Evolutionary conservation across 2,888 invertebrate genomes (phyloP).

Genomic region (Toxonevra muliebris): DNA sequence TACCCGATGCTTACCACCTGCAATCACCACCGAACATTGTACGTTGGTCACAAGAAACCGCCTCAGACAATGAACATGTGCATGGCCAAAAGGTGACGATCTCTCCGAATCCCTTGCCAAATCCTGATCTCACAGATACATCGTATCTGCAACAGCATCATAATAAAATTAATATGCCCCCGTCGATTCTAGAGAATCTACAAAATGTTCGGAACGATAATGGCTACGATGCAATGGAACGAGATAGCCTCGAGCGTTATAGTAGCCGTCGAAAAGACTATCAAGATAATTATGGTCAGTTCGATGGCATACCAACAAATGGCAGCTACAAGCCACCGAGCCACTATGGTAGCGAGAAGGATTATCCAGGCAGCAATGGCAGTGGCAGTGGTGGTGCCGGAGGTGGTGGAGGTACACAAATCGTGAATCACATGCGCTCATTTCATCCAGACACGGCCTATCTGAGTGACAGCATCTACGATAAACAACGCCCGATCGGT

Average conservation of each 20-base stretch:
- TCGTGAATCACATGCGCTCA: slow-evolving; percentile 62
- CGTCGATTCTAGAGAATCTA: slow-evolving; percentile 70
- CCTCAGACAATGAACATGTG: slow-evolving; percentile 75
- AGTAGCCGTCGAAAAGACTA: slow-evolving; percentile 57
- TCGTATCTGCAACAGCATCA: slow-evolving; percentile 69
- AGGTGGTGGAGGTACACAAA: slow-evolving; percentile 56
- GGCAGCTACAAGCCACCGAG: slow-evolving; percentile 60
- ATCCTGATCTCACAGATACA: slow-evolving; percentile 79
- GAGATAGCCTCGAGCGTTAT: slow-evolving; percentile 58
- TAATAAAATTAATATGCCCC: slow-evolving; percentile 67
- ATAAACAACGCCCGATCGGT: slow-evolving; percentile 60
- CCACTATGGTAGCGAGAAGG: slow-evolving; percentile 63
- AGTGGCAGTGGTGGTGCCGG: slow-evolving; percentile 39
- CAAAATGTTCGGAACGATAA: slow-evolving; percentile 68
- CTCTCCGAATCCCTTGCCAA: slow-evolving; percentile 78
- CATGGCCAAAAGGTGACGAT: slow-evolving; percentile 69
- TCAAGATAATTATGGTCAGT: slow-evolving; percentile 61
- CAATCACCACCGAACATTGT: slow-evolving; percentile 67
- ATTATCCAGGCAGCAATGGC: slow-evolving; percentile 50
- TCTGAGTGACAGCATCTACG: slow-evolving; percentile 62
- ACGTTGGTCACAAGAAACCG: slow-evolving; percentile 83
- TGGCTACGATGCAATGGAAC: slow-evolving; percentile 53
- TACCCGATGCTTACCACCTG: slow-evolving; percentile 73
- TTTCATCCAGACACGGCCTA: slow-evolving; percentile 62
- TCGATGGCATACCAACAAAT: slow-evolving; percentile 46